Evolutionary conservation across 1,140 invertebrate genomes (phyloP).

Genomic region (Laupala kohalensis): DNA sequence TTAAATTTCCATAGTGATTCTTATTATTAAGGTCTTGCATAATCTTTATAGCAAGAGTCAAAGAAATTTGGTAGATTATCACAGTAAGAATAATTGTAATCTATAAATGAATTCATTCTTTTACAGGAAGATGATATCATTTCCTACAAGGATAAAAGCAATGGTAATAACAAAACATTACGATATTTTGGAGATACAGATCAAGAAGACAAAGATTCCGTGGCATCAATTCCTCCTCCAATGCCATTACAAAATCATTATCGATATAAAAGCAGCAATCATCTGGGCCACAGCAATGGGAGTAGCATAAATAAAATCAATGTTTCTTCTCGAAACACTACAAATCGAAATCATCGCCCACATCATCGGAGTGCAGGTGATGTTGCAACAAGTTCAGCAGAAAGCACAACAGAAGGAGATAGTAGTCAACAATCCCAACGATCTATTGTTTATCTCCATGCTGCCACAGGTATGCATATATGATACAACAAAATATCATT

Average conservation of each 20-base stretch:
- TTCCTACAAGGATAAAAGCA: constrained; percentile 2
- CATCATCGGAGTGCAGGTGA: constrained; percentile 19
- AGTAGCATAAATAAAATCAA: constrained; percentile 1
- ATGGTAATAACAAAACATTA: constrained; percentile 41
- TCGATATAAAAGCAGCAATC: constrained; percentile 7
- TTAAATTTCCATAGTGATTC: no score
- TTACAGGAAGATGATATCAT: constrained; percentile 1
- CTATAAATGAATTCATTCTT: constrained; percentile 5
- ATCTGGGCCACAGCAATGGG: background rate
- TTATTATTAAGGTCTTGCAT: no score
- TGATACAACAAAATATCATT: no score
- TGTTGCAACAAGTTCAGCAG: constrained; percentile 25
- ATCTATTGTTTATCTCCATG: constrained; percentile 66
- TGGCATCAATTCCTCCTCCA: background rate
- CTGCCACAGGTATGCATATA: constrained; percentile 66
- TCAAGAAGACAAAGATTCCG: constrained; percentile 32
- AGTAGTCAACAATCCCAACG: constrained; percentile 64
- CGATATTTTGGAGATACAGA: constrained; percentile 72
- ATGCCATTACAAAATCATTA: background rate
- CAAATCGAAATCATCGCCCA: background rate
- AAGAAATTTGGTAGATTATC: no score
- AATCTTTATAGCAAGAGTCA: no score
- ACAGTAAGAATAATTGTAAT: background rate
- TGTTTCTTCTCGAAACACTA: background rate
- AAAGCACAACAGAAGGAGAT: constrained; percentile 64